Evolutionary conservation across 2,113 vertebrate species (phyloP).

Genomic region (Upupa epops): DNA sequence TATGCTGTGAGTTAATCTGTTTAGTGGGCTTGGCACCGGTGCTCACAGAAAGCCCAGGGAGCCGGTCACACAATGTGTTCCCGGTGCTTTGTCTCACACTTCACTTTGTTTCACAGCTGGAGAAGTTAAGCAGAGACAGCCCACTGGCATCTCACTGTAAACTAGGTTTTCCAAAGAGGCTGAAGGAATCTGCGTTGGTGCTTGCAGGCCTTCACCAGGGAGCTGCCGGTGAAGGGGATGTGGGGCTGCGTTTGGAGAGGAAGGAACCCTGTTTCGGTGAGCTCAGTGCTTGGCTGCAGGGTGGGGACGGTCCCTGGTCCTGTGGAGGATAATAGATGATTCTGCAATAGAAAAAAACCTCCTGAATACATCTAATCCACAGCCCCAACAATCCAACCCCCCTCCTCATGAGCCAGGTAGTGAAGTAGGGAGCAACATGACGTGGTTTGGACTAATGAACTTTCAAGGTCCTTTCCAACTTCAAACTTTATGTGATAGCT

Average conservation of each 20-base stretch:
- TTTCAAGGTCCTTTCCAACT: no score
- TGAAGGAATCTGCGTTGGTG: not conserved
- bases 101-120: conserved; percentile 54
- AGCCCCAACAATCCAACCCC: fast-evolving
- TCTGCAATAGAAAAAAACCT: not conserved
- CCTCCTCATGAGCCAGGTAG: not conserved
- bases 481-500: no score
- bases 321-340: not conserved
- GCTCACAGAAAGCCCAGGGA: conserved; percentile 44
- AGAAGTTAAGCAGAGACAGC: not conserved
- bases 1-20: conserved; percentile 64
- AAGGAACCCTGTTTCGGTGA: not conserved
- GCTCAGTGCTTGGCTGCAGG: not conserved
- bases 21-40: conserved; percentile 53
- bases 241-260: not conserved
- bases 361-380: not conserved
- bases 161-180: conserved; percentile 6
- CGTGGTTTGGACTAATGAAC: no score
- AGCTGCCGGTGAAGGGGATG: fast-evolving
- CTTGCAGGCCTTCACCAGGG: not conserved
- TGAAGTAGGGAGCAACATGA: not conserved
- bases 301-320: not conserved
- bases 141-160: conserved; percentile 32
- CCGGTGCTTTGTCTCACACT: conserved; percentile 49
- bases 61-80: conserved; percentile 24